Base-by-base conservation (phyloP, 2,113 vertebrate genomes). In the Scortum barcoo region DNA sequence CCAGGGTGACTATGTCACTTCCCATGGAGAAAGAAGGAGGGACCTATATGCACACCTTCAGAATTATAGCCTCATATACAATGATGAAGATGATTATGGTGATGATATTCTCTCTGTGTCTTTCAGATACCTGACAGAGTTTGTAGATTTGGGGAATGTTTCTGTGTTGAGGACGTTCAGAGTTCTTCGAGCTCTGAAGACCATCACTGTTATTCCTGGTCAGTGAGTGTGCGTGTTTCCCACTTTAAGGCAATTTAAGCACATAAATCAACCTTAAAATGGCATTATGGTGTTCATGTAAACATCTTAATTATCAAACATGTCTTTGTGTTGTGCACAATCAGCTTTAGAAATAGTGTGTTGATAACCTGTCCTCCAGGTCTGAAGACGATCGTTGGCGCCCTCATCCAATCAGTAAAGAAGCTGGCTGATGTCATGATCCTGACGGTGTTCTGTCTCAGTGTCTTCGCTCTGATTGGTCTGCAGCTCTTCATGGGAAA, bases 401-500 rank as follows among this genome's bases (percentile, higher is more conserved):
- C 97, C 14, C 94, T 99, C 83, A 97, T 98, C 91, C 97, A 99
- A 86, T 97, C 98, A 0, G 97, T 99, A 89, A 99, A 99, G 93
- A 99, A 98, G 93, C 94, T 99, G 80, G 94, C 94, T 0, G 97
- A 99, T 0, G 97, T 98, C 61, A 98, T 99, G 97, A 98, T 98
- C 82, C 96, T 99, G 91, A 99, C 97, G 0, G 96, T 99, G 20
- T 98, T 99, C 94, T 99, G 97, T 85, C 96, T 99, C 78, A 95
- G 95, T 0, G 97, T 99, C 85, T 98, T 99, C 0, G 98, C 98
- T 61, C 95, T 98, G 28, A 95, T 99, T 4, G 98, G 97, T 13
- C 96, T 99, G n/a, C 97, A 99, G 91, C 96, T 99, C 9, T 99
- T 99, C 91, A 99, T 99, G 98, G 98, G 98, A 33, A 97, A 97